Conservation (phyloP, 2,888 invertebrate species). For the Sabatieria punctata region DNA sequence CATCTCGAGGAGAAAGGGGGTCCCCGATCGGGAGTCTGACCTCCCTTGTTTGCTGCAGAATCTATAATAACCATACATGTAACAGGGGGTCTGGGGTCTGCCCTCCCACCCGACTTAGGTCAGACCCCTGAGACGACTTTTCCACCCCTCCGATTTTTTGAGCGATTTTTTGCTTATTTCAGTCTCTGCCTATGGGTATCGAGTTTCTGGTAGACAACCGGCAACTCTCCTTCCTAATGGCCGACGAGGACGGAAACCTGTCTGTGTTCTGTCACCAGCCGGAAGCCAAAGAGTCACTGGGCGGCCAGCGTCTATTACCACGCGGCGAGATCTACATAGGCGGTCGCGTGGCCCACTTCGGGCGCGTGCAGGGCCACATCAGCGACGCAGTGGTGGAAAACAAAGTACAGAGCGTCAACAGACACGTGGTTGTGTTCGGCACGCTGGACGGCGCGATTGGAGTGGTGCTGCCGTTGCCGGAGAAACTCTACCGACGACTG, state of each 20-base stretch:
- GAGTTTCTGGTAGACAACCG: conserved; percentile 85
- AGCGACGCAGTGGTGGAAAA: conserved; percentile 14
- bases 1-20: too few species aligned
- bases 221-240: conserved; percentile 64
- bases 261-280: conserved; percentile 88
- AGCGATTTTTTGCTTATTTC: too few species aligned
- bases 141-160: too few species aligned
- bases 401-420: conserved; percentile 11
- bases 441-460: conserved; percentile 86
- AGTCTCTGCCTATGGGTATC: conserved; percentile 36
- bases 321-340: conserved; percentile 78
- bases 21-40: too few species aligned
- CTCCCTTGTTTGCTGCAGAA: too few species aligned
- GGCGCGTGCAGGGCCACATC: conserved; percentile 10
- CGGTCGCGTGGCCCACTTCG: conserved; percentile 17
- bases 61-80: too few species aligned
- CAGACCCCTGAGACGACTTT: too few species aligned
- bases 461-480: conserved; percentile 72
- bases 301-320: conserved; percentile 71
- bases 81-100: too few species aligned
- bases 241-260: conserved; percentile 74
- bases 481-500: conserved; percentile 76
- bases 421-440: conserved; percentile 28
- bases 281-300: conserved; percentile 75
- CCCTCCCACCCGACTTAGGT: too few species aligned